Conservation (phyloP, 1,140 invertebrate species). For the Drosophila subobscura region DNA sequence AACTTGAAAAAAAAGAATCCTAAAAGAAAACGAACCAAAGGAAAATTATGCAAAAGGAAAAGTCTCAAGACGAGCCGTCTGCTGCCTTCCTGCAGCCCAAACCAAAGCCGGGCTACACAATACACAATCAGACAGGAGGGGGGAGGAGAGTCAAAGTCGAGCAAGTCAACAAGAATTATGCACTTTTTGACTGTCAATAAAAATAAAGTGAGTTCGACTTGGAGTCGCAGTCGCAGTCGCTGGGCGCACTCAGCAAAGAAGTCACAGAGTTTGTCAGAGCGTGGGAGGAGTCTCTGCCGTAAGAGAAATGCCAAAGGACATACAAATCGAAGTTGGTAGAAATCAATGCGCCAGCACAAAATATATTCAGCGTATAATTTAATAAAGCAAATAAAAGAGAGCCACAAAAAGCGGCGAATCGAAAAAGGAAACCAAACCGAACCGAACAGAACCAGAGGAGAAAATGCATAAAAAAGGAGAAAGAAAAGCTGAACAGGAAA, state of each 20-base stretch:
- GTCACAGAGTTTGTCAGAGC: background rate
- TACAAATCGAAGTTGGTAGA: constrained; percentile 74
- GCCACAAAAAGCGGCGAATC: constrained; percentile 31
- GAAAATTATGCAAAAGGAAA: constrained; percentile 58
- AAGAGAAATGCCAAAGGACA: constrained; percentile 70
- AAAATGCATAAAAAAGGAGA: background rate
- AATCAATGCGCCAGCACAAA: constrained; percentile 77
- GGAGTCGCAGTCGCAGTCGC: constrained; percentile 24
- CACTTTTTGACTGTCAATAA: constrained; percentile 81
- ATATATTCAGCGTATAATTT: constrained; percentile 83
- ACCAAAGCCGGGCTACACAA: background rate
- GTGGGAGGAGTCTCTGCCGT: constrained; percentile 1
- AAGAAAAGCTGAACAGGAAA: constrained; percentile 8
- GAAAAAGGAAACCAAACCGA: constrained; percentile 23
- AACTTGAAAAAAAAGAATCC: constrained; percentile 45
- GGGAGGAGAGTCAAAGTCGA: constrained; percentile 42
- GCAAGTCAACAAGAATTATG: constrained; percentile 80
- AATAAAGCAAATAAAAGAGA: constrained; percentile 79
- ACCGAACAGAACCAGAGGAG: background rate
- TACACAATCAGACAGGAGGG: constrained; percentile 22
- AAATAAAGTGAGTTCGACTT: constrained; percentile 78
- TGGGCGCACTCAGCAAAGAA: constrained; percentile 15
- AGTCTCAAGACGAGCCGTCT: constrained; percentile 60
- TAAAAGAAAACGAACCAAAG: constrained; percentile 28
- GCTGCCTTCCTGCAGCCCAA: constrained; percentile 13